Base-by-base conservation (phyloP, 2,797 vertebrate species). In the Anguilla marmorata region DNA sequence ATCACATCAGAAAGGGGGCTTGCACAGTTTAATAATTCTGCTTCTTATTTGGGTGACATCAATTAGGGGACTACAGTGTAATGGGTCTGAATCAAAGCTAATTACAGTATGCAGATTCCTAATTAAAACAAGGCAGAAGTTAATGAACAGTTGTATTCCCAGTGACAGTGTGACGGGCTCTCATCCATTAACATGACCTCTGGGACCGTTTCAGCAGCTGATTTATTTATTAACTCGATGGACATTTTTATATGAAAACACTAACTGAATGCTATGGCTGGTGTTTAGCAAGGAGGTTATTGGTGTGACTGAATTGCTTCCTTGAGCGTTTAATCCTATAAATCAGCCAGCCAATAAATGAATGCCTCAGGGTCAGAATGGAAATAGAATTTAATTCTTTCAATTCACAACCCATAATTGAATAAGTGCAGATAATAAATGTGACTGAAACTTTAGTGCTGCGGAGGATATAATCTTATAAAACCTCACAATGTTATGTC, bases 301-400 rank as follows among this genome's bases (percentile, higher is more conserved):
- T 85, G 66, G 87, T 85, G 84, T 88, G 84, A 85, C 83, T 50
- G 48, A 88, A 88, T 74, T 54, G 19, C 54, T 85, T 88, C 84
- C 72, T 88, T 85, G 50, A 74, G 83, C 14, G 33, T 72, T 85
- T 88, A 85, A 88, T 85, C 83, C 87, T 27, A 76, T 50, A 19
- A 72, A 84, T 85, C 33, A 85, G 54, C 72, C 63, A 72, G 52
- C 63, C 50, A 88, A 85, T 88, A 85, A 74, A 69, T 19, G 24
- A 88, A 88, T 85, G 82, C 87, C 83, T 88, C 52, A 16, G 83
- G 87, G 87, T 76, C 83, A 88, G 52, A 85, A 88, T 74, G 82
- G 41, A 88, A 88, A 85, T 72, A 52, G 83, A 84, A 84, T 82
- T 85, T 85, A 85, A 85, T 88, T 66, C 50, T 85, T 85, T 88